phyloP scores from a whole-genome alignment of 2,888 invertebrate species.

The Leptopilina drosophilae region DNA sequence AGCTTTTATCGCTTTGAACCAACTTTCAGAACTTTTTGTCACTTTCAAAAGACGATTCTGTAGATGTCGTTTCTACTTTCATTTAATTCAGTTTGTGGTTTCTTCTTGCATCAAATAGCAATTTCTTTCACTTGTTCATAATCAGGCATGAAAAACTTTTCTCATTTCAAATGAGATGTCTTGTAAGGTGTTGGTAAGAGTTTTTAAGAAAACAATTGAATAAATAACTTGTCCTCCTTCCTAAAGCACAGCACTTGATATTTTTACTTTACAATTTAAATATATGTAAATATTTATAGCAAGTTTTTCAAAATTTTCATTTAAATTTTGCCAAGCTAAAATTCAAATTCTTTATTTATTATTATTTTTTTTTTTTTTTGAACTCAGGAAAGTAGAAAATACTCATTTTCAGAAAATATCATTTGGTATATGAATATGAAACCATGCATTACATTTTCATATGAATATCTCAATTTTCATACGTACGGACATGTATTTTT shows the following conservation, averaged over 20 bases:
- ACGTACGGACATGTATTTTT: no score
- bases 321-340: no score
- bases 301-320: neutral
- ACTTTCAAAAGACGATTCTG: constrained; percentile 43
- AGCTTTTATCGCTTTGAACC: constrained; percentile 61
- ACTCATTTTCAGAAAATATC: no score
- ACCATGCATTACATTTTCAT: no score
- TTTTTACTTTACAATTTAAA: no score
- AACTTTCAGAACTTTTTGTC: constrained; percentile 58
- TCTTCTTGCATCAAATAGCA: neutral
- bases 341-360: no score
- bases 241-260: neutral
- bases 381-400: no score
- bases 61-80: constrained; percentile 53
- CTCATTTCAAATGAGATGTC: neutral
- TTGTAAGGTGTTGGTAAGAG: neutral
- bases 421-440: no score
- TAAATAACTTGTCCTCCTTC: neutral
- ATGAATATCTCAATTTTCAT: no score
- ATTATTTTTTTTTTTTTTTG: no score
- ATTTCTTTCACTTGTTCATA: neutral
- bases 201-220: neutral
- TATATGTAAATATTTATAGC: neutral
- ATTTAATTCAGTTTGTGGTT: constrained; percentile 28
- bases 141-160: neutral